Evolutionary conservation across 2,797 vertebrate species (phyloP), one percentile per base, ranked within the genome.

Genomic region (Miichthys miiuy): DNA sequence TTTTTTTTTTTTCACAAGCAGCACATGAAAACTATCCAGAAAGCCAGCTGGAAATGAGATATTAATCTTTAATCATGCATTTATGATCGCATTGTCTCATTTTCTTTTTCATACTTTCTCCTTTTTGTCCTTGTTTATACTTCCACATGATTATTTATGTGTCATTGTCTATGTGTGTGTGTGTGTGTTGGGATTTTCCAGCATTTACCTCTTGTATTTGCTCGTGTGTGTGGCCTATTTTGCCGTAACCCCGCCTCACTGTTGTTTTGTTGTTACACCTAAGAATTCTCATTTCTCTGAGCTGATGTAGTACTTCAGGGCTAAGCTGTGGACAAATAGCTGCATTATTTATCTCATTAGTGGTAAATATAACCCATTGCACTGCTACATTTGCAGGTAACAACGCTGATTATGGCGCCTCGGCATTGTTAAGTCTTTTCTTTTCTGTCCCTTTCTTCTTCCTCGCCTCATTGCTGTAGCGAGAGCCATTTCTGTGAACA

Each of bases 321-420:
- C 88, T 82, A 79, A 85, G 76, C 81, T 78, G 68, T 23, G 70
- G 71, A 87, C 87, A 89, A 91, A 92, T 70, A 74, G 70, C 67
- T 61, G 65, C 72, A 86, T 89, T 87, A 91, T 88, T 91, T 85
- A 88, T 89, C 88, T 93, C 87, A 90, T 92, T 90, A 92, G 87
- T 68, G 88, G 88, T 83, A 91, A 91, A 91, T 89, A 85, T 79
- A 90, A 85, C 72, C 74, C 70, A 5, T 41, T 67, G 78, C 81
- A 72, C 57, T 10, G 82, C 82, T 77, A 72, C 80, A 85, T 90
- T 89, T 82, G 44, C 85, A 87, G 88, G 83, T 87, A 91, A 86
- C 83, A 87, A 55, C 67, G 25, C 56, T 58, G 81, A 88, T 88
- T 88, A 85, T 83, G 79, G 79, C 5, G 10, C 61, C 72, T 54